Evolutionary conservation across 2,888 invertebrate species (phyloP).

Genomic region (Drosophila nigricruria): DNA sequence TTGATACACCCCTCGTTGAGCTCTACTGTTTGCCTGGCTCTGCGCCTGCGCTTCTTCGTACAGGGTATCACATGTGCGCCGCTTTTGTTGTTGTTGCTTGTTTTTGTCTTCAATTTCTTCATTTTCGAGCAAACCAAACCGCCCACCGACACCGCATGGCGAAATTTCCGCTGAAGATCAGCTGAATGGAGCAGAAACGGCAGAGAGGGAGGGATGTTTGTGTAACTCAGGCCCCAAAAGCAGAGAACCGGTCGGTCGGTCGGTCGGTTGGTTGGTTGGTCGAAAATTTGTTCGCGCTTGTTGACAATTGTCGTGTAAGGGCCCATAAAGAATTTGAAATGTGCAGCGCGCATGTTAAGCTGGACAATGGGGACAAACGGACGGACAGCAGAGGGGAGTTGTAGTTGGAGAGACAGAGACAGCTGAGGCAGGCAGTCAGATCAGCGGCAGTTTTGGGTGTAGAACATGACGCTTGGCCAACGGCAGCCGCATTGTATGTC

Average conservation of each 20-base stretch:
- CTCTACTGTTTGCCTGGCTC: neutral
- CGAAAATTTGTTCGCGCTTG: constrained; percentile 77
- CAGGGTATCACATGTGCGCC: constrained; percentile 60
- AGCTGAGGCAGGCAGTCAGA: neutral
- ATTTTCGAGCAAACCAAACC: constrained; percentile 55
- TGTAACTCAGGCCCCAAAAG: neutral
- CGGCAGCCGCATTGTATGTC: constrained; percentile 57
- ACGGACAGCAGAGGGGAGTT: neutral
- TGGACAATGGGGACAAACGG: constrained; percentile 37
- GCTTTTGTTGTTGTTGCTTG: constrained; percentile 30
- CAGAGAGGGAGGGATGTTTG: neutral
- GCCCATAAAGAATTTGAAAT: constrained; percentile 72
- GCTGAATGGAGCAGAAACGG: neutral
- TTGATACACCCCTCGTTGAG: constrained; percentile 37
- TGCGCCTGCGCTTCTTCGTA: neutral
- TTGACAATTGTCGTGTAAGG: constrained; percentile 79
- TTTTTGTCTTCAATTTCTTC: constrained; percentile 71
- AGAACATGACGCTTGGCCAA: constrained; percentile 63
- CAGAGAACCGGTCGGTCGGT: constrained; percentile 60
- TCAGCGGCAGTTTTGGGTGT: constrained; percentile 40
- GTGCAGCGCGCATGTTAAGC: constrained; percentile 65
- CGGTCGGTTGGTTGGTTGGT: constrained; percentile 28
- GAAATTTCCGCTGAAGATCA: constrained; percentile 62
- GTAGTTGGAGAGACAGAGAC: neutral
- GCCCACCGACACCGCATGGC: constrained; percentile 63